A percentile compares a stretch with the other conserved stretches of the same genome.
phyloP scores from a whole-genome alignment of 1,140 invertebrate genomes.

The Brachionus rotundiformis region DNA sequence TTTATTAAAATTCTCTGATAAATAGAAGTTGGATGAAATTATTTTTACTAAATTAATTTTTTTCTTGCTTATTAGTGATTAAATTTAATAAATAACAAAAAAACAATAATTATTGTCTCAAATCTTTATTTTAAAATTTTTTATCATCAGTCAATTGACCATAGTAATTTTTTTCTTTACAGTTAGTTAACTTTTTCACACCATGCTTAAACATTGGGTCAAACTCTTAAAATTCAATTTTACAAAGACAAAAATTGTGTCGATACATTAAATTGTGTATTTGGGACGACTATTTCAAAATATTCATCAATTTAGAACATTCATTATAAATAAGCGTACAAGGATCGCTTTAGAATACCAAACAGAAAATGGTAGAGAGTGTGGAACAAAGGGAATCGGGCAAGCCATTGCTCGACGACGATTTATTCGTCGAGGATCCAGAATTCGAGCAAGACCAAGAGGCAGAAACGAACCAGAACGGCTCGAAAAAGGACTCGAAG shows the following conservation, averaged over 20 bases:
- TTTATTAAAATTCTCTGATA: too few species aligned
- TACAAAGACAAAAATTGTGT: background rate
- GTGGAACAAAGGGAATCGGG: background rate
- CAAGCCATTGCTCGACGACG: background rate
- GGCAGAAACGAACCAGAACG: background rate
- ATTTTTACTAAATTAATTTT: too few species aligned
- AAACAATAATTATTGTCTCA: too few species aligned
- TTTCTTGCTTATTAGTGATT: too few species aligned
- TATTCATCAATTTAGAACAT: background rate
- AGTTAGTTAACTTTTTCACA: too few species aligned
- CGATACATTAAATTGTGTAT: background rate
- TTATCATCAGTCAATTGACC: too few species aligned
- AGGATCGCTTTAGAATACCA: background rate
- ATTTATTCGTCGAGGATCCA: slow-evolving; percentile 32
- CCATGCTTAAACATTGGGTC: too few species aligned
- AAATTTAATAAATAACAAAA: too few species aligned
- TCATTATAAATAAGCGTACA: background rate
- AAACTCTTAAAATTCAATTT: too few species aligned
- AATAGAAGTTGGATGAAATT: too few species aligned
- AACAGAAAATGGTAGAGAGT: background rate
- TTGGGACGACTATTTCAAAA: background rate
- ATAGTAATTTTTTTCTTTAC: too few species aligned
- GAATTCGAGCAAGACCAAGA: background rate
- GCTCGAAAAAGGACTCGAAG: background rate
- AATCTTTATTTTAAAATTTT: too few species aligned